Percentiles rank a stretch among this genome's conserved stretches.
phyloP scores from a whole-genome alignment of 2,797 vertebrate genomes.

The Sebastes iracundus region DNA sequence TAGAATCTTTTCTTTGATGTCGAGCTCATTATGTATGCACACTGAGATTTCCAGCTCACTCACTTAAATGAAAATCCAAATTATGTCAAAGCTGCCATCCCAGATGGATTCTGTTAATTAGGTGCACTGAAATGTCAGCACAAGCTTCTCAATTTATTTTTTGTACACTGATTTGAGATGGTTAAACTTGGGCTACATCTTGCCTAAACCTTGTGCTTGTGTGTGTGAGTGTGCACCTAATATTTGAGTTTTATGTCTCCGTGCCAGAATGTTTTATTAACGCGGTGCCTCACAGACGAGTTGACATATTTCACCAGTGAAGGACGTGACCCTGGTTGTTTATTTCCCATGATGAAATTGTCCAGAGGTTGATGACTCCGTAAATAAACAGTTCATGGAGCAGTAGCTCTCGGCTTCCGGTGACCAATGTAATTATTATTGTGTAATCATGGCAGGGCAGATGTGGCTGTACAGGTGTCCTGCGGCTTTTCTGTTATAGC shows the following conservation, averaged over 20 bases:
- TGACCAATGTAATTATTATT: constrained; percentile 68
- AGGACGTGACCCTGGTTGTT: constrained; percentile 90
- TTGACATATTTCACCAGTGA: constrained; percentile 86
- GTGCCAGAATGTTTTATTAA: constrained; percentile 82
- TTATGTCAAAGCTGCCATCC: constrained; percentile 29
- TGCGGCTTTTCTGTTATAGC: constrained; percentile 3
- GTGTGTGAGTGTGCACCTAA: constrained; percentile 44
- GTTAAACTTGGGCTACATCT: constrained; percentile 33
- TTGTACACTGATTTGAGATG: constrained; percentile 3
- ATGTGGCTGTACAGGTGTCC: constrained; percentile 26
- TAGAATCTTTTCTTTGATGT: not conserved
- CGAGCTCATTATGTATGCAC: not conserved
- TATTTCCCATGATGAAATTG: constrained; percentile 88
- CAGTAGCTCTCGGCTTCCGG: constrained; percentile 58
- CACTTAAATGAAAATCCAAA: constrained; percentile 30
- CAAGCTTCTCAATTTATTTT: constrained; percentile 2
- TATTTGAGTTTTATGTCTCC: constrained; percentile 79
- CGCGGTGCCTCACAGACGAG: constrained; percentile 69
- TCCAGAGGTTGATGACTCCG: constrained; percentile 83
- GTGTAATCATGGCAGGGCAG: constrained; percentile 60
- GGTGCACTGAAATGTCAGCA: constrained; percentile 33
- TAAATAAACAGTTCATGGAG: constrained; percentile 87
- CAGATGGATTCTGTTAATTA: constrained; percentile 49
- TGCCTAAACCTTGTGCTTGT: constrained; percentile 40
- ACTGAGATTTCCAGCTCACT: not conserved